phyloP scores from a whole-genome alignment of 2,888 invertebrate genomes.

The Vanessa cardui region DNA sequence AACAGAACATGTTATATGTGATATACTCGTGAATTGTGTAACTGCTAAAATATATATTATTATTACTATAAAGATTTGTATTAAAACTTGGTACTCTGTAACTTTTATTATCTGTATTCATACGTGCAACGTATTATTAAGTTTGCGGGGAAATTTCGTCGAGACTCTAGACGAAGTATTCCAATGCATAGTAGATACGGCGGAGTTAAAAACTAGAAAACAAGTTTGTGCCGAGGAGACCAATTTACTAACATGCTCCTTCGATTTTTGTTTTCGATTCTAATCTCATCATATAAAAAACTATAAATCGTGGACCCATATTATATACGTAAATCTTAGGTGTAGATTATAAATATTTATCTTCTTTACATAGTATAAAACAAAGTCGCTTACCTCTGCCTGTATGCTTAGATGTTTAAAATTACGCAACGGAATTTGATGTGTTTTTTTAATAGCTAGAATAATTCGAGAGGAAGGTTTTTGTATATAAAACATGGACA shows the following conservation, averaged over 20 bases:
- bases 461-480: no score
- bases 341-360: no score
- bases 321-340: no score
- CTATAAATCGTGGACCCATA: no score
- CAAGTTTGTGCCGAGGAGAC: slow-evolving; percentile 25
- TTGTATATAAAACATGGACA: no score
- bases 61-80: not conserved
- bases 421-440: no score
- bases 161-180: slow-evolving; percentile 20
- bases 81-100: slow-evolving; percentile 9
- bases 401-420: no score
- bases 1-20: no score
- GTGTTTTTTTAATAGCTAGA: no score
- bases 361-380: no score
- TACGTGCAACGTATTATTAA: slow-evolving; percentile 18
- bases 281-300: not conserved
- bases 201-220: slow-evolving; percentile 36
- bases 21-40: no score
- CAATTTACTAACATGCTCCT: slow-evolving; percentile 31
- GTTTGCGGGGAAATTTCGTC: slow-evolving; percentile 12
- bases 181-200: slow-evolving; percentile 36
- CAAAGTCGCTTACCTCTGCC: no score
- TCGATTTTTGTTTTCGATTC: slow-evolving; percentile 19
- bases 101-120: slow-evolving; percentile 27
- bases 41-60: not conserved